Base-by-base conservation (phyloP, 2,797 vertebrate species). In the Leptatherina wallacei region DNA sequence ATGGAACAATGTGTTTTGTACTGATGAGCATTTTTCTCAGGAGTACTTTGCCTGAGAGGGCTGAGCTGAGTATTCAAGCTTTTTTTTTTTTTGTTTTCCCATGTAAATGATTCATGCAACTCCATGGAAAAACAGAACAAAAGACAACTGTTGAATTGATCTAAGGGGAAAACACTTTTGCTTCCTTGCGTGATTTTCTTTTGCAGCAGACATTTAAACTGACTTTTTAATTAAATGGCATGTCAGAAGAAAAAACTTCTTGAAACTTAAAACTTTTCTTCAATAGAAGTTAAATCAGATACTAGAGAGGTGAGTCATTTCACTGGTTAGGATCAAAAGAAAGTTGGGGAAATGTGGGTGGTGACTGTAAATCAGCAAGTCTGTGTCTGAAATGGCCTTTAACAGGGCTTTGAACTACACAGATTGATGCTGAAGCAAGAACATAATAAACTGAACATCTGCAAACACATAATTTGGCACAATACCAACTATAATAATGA, bases 221-320 rank as follows among this genome's bases (percentile, higher is more conserved):
- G 5, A 14, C 13, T 6, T 30, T 30, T 18, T 5, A 56, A 30
- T 18, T 22, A 10, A 4, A 10, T 22, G 9, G 20, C 47, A 10
- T 49, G 38, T 40, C 38, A 55, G 24, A 57, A n/a, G 8, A 38
- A 54, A 12, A 40, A 2, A n/a, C 1, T 14, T 29, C 10, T 0
- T 35, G 2, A 27, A 27, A 27, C 24, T 27, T 27, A 27, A 27
- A 27, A 27, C 24, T 38, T 38, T 13, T 14, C 3, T 38, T 35
- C 9, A 35, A 8, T 35, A 5, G 33, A 35, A 35, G 5, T 35
- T 35, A 35, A 35, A 35, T 8, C 33, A 35, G 33, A 35, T 5
- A 35, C 33, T 8, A 69, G 6, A 58, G 42, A 60, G 7, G n/a
- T 51, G 66, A 65, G 22, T 64, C n/a, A 58, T n/a, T 72, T 11